Percentiles rank a stretch among this genome's conserved stretches.
Conservation (phyloP, 2,797 vertebrate genomes). For the Falco novaeseelandiae region DNA sequence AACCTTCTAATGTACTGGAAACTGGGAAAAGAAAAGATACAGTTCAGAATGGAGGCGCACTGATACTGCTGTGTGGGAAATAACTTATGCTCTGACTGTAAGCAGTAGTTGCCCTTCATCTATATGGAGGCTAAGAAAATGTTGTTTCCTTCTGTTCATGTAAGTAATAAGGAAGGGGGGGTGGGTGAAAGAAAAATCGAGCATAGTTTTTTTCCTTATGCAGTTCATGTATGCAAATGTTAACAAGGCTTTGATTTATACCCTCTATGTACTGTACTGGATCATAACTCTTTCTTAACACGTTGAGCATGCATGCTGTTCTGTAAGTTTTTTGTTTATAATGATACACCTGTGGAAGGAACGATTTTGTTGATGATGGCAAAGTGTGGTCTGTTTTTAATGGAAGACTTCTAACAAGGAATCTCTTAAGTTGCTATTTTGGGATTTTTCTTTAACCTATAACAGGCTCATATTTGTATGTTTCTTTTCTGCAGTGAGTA, state of each 20-base stretch:
- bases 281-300: background rate
- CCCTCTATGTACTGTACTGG: background rate
- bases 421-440: background rate
- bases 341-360: background rate
- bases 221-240: background rate
- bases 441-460: background rate
- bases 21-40: background rate
- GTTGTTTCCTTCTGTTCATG: constrained; percentile 11
- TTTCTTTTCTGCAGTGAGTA: constrained; percentile 86
- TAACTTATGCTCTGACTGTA: background rate
- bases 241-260: background rate
- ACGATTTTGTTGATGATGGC: background rate
- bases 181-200: background rate
- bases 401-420: background rate
- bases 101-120: constrained; percentile 38
- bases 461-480: background rate
- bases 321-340: background rate
- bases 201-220: background rate
- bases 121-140: background rate
- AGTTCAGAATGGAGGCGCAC: constrained; percentile 6
- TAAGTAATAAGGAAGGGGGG: constrained; percentile 31
- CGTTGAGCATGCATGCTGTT: background rate
- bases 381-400: background rate
- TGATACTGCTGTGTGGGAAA: constrained; percentile 2
- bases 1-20: background rate